These are phyloP conservation scores for Momotus momota DNA, from an alignment of 2,797 vertebrate genomes.

Conservation along the genomic window DNA sequence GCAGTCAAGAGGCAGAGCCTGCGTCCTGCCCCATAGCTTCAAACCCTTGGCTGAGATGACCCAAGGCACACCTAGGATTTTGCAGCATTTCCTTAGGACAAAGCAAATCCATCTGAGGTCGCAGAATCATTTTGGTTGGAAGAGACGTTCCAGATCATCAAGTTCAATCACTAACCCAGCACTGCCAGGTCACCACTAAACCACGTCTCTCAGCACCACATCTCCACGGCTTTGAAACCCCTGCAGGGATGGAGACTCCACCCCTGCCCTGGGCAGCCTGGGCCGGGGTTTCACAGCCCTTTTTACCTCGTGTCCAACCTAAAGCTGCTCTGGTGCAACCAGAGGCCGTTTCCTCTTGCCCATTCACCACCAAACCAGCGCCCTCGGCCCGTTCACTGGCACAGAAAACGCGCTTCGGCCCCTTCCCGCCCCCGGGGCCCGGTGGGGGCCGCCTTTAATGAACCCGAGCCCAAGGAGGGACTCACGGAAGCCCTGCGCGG, in stretches of 20 bases:
- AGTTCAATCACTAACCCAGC: not conserved
- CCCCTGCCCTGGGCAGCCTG: not conserved
- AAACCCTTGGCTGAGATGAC: not conserved
- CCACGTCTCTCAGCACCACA: not conserved
- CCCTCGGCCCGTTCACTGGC: not conserved
- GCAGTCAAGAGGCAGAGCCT: not conserved
- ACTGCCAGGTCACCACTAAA: not conserved
- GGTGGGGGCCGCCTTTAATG: not conserved
- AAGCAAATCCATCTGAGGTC: not conserved
- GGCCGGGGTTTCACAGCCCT: not conserved
- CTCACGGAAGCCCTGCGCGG: not conserved
- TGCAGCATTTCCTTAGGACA: not conserved
- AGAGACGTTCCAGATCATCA: too few relatives aligned
- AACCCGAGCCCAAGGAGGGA: not conserved
- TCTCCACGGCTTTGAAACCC: not conserved
- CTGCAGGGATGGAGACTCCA: not conserved
- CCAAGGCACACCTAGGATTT: not conserved
- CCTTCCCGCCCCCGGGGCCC: not conserved
- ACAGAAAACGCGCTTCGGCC: not conserved
- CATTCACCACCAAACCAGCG: not conserved
- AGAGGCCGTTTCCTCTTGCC: not conserved
- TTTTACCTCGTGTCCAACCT: not conserved
- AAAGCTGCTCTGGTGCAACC: not conserved
- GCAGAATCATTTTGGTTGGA: not conserved
- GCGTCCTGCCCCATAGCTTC: rapidly evolving